phyloP scores from a whole-genome alignment of 2,113 vertebrate genomes.

The Corythaixoides concolor region DNA sequence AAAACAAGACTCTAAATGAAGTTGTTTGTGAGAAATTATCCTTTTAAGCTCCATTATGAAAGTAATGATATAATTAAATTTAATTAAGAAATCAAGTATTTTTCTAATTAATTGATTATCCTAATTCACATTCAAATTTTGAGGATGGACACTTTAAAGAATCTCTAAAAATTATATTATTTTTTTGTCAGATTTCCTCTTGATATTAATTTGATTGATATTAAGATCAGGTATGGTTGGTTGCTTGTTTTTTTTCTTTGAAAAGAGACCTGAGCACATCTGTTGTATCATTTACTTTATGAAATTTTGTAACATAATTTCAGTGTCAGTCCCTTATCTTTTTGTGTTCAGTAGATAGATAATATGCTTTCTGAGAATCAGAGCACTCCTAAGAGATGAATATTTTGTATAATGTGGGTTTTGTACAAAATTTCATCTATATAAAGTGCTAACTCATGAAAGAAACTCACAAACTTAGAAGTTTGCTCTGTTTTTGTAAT shows the following conservation, averaged over 20 bases:
- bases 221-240: neutral
- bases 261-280: neutral
- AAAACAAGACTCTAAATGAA: neutral
- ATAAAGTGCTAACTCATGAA: neutral
- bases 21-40: neutral
- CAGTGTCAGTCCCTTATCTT: neutral
- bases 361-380: neutral
- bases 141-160: neutral
- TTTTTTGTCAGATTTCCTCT: neutral
- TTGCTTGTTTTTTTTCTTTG: neutral
- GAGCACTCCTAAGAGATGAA: neutral
- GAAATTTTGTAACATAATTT: neutral
- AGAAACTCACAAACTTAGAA: neutral
- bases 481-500: neutral
- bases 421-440: neutral
- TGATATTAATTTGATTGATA: neutral
- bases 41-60: neutral
- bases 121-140: neutral
- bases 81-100: neutral
- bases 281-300: neutral
- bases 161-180: neutral
- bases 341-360: neutral
- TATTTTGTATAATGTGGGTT: neutral
- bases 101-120: neutral
- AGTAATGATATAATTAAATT: neutral